Percentiles rank a stretch among this genome's conserved stretches.
phyloP scores from a whole-genome alignment of 2,113 vertebrate genomes.

The Saiga tatarica region DNA sequence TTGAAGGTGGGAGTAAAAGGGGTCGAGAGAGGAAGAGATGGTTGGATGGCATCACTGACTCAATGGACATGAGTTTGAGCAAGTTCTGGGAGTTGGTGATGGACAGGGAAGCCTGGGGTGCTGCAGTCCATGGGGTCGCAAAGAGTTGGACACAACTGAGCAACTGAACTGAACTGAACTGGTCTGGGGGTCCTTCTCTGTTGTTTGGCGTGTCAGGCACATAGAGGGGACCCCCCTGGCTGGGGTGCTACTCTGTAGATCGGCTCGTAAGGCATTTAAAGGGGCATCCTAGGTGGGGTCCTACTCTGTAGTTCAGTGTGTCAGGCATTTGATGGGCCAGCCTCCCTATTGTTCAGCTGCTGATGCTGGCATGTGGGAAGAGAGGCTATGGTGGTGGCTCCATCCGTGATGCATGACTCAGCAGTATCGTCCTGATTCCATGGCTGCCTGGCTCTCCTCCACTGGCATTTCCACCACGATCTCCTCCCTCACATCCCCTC shows the following conservation, averaged over 20 bases:
- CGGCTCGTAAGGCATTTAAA: neutral
- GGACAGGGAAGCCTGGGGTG: neutral
- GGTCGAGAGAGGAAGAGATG: neutral
- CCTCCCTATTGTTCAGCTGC: neutral
- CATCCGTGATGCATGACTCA: neutral
- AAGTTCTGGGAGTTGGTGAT: neutral
- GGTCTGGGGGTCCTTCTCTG: neutral
- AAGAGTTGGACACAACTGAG: neutral
- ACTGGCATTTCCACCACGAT: neutral
- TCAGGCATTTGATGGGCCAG: neutral
- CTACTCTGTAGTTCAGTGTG: neutral
- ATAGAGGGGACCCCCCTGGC: neutral
- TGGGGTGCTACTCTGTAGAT: neutral
- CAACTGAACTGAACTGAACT: neutral
- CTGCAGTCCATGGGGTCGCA: neutral
- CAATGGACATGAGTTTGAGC: neutral
- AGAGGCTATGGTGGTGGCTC: neutral
- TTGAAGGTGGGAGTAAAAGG: neutral
- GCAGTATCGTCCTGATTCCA: neutral
- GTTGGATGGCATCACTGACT: neutral
- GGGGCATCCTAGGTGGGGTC: neutral
- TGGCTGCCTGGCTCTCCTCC: neutral
- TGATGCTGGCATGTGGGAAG: rapidly evolving
- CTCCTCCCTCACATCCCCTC: neutral
- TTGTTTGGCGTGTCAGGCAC: neutral